Evolutionary conservation across 2,797 vertebrate genomes (phyloP).

Genomic region (Crocidura indochinensis): DNA sequence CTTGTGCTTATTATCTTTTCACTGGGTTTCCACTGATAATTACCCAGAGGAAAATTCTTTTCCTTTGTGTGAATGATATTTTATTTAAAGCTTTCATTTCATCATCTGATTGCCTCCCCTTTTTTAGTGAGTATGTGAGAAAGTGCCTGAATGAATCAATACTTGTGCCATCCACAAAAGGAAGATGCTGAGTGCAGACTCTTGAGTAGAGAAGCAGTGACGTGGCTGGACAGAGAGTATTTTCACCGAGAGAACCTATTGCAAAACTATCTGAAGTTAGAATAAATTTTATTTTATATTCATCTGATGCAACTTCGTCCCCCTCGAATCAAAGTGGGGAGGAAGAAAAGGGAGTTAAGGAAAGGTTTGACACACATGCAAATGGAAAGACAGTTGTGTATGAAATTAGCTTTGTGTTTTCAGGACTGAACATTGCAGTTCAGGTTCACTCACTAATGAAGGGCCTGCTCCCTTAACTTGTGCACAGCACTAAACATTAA

Average conservation of each 20-base stretch:
- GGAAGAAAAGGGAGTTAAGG: slow-evolving; percentile 72
- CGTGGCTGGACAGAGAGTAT: not conserved
- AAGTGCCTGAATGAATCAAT: slow-evolving; percentile 42
- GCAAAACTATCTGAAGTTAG: slow-evolving; percentile 68
- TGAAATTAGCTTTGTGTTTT: slow-evolving; percentile 67
- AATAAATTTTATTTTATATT: slow-evolving; percentile 84
- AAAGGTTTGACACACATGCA: slow-evolving; percentile 57
- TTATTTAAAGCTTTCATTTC: slow-evolving; percentile 89
- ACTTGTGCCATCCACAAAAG: slow-evolving; percentile 63
- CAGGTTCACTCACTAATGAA: slow-evolving; percentile 65
- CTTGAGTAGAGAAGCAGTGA: accelerated
- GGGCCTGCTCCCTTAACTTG: slow-evolving; percentile 70
- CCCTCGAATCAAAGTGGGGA: slow-evolving; percentile 79
- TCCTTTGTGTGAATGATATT: slow-evolving; percentile 89
- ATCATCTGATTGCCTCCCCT: slow-evolving; percentile 81
- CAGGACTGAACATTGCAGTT: slow-evolving; percentile 1
- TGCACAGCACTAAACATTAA: slow-evolving; percentile 83
- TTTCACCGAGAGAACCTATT: not conserved
- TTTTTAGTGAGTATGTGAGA: slow-evolving; percentile 72
- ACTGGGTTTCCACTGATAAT: slow-evolving; percentile 89
- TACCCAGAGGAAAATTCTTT: slow-evolving; percentile 90
- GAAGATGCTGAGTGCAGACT: slow-evolving; percentile 7
- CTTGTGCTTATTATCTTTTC: slow-evolving; percentile 90
- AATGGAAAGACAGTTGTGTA: slow-evolving; percentile 62
- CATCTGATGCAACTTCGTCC: slow-evolving; percentile 80